Evolutionary conservation across 2,113 vertebrate genomes (phyloP).

Genomic region (Seriola quinqueradiata): DNA sequence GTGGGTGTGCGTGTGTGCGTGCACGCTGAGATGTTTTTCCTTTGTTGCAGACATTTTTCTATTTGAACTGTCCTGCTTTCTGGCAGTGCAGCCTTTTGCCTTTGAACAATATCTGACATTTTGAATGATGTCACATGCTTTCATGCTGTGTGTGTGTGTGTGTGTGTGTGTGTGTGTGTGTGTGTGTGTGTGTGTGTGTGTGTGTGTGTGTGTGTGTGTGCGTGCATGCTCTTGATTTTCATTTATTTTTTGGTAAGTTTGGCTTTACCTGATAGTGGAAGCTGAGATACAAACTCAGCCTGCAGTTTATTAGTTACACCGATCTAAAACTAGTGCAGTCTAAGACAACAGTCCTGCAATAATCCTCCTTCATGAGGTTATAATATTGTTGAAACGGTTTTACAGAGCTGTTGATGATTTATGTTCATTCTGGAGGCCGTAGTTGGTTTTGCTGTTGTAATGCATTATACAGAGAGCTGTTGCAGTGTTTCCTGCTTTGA

Average conservation of each 20-base stretch:
- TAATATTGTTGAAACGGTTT: too few relatives aligned
- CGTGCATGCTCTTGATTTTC: neutral
- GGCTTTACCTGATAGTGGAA: neutral
- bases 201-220: neutral
- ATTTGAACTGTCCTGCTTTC: neutral
- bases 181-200: neutral
- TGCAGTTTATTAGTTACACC: too few relatives aligned
- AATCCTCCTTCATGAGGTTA: too few relatives aligned
- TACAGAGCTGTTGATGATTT: too few relatives aligned
- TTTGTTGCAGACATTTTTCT: slow-evolving; percentile 10
- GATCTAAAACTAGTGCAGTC: too few relatives aligned
- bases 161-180: neutral
- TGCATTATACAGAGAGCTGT: too few relatives aligned
- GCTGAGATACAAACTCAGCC: too few relatives aligned
- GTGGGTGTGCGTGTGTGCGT: slow-evolving; percentile 3
- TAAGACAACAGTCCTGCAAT: too few relatives aligned
- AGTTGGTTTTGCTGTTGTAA: too few relatives aligned
- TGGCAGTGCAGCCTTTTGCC: neutral
- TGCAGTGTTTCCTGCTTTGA: too few relatives aligned
- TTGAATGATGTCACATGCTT: slow-evolving; percentile 1
- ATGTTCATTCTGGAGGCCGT: too few relatives aligned
- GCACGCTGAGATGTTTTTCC: too few relatives aligned
- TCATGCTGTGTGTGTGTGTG: neutral
- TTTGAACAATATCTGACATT: slow-evolving; percentile 15
- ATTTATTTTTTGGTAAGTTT: neutral